These are phyloP conservation scores for Drosophila nebulosa DNA, from an alignment of 1,140 invertebrate species.

Conservation along the genomic window DNA sequence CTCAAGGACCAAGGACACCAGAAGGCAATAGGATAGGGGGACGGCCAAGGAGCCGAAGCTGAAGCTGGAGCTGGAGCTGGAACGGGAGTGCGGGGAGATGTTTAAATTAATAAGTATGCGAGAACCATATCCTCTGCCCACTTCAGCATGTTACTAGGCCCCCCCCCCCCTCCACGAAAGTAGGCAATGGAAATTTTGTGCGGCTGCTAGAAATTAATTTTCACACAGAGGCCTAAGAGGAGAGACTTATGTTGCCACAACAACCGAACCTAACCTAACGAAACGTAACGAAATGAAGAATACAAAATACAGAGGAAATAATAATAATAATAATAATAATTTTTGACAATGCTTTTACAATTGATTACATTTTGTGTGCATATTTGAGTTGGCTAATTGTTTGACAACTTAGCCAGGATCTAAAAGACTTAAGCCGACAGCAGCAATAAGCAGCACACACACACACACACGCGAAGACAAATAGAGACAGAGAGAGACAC, in stretches of 20 bases:
- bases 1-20: conserved; percentile 1
- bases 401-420: not conserved
- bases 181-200: conserved; percentile 46
- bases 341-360: not conserved
- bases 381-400: conserved; percentile 8
- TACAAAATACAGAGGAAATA: not conserved
- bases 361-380: conserved; percentile 11
- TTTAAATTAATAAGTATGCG: conserved; percentile 45
- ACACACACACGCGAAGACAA: too few relatives aligned
- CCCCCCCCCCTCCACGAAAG: conserved; percentile 28
- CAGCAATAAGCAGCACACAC: not conserved
- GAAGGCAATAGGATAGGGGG: not conserved
- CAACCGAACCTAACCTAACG: conserved; percentile 22
- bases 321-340: conserved; percentile 2
- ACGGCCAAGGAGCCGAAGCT: too few relatives aligned
- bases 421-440: not conserved
- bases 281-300: not conserved
- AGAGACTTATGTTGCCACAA: conserved; percentile 29
- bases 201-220: conserved; percentile 58
- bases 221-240: conserved; percentile 3
- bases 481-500: not conserved
- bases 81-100: not conserved
- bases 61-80: not conserved
- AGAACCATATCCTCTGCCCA: not conserved
- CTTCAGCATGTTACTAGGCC: conserved; percentile 34